phyloP scores from a whole-genome alignment of 92 coral and sea anemone genomes.

The Zoanthus gigantus region DNA sequence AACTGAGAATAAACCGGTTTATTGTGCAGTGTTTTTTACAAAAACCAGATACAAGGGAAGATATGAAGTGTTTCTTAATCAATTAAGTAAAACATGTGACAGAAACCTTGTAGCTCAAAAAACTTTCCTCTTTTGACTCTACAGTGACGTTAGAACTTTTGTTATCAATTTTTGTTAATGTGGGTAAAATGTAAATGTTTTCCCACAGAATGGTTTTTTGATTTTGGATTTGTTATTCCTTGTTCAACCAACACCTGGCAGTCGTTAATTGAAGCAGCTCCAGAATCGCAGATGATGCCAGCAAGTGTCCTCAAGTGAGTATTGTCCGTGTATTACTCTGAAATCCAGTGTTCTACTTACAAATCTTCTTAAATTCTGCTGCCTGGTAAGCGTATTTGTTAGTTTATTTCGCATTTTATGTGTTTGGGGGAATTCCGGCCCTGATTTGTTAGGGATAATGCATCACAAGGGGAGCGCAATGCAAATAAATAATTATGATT shows the following conservation, averaged over 20 bases:
- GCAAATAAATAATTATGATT: too few species aligned
- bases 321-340: too few species aligned
- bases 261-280: slow-evolving; percentile 99
- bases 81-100: not conserved
- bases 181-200: not conserved
- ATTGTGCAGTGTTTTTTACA: too few species aligned
- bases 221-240: slow-evolving; percentile 99
- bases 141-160: not conserved
- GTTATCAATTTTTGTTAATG: not conserved
- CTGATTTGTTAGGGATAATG: too few species aligned
- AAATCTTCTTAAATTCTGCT: not conserved
- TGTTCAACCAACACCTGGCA: slow-evolving; percentile 99
- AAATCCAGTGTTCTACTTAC: not conserved
- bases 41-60: too few species aligned
- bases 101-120: not conserved
- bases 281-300: slow-evolving; percentile 99
- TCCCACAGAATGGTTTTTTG: slow-evolving; percentile 94
- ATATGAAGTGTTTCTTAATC: too few species aligned
- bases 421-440: too few species aligned
- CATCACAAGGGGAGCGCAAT: too few species aligned
- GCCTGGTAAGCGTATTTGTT: too few species aligned
- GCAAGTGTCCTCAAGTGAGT: slow-evolving; percentile 97
- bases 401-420: too few species aligned
- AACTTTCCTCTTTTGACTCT: not conserved
- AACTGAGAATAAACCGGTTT: not conserved